Conservation (phyloP, 2,888 invertebrate species). For the Sacculina carcini region DNA sequence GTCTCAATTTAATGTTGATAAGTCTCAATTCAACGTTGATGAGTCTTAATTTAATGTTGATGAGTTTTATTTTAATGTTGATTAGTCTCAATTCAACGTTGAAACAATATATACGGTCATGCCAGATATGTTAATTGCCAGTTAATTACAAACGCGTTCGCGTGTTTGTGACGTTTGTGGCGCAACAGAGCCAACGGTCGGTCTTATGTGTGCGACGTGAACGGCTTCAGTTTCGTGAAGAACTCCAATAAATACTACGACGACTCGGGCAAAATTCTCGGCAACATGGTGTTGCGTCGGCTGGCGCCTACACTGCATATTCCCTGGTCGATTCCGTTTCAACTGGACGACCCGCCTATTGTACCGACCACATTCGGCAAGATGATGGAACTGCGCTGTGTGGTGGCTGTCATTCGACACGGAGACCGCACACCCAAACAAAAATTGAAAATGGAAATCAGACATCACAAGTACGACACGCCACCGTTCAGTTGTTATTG, state of each 20-base stretch:
- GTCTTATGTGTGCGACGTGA: conserved; percentile 98
- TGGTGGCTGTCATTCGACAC: conserved; percentile 88
- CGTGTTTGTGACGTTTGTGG: conserved; percentile 3
- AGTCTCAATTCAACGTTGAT: too few species aligned
- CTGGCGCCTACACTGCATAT: conserved; percentile 85
- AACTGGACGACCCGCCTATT: conserved; percentile 90
- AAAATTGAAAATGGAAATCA: conserved; percentile 98
- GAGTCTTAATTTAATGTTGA: too few species aligned
- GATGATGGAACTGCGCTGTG: conserved; percentile 80
- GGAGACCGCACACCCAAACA: conserved; percentile 98
- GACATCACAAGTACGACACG: conserved; percentile 54
- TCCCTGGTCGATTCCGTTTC: conserved; percentile 91
- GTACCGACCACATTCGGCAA: conserved; percentile 97
- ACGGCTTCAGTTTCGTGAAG: conserved; percentile 98
- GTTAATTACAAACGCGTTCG: too few species aligned
- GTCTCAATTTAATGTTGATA: too few species aligned
- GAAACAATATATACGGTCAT: too few species aligned
- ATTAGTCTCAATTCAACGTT: too few species aligned
- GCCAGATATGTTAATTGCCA: too few species aligned
- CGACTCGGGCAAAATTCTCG: conserved; percentile 92
- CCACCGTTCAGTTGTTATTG: too few species aligned
- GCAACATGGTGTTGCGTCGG: conserved; percentile 87
- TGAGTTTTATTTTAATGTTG: too few species aligned
- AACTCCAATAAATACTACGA: conserved; percentile 99
- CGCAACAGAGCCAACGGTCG: conserved; percentile 71